Percentiles rank a stretch among this genome's conserved stretches.
Conservation (phyloP, 2,888 invertebrate genomes). For the Axea sp. region DNA sequence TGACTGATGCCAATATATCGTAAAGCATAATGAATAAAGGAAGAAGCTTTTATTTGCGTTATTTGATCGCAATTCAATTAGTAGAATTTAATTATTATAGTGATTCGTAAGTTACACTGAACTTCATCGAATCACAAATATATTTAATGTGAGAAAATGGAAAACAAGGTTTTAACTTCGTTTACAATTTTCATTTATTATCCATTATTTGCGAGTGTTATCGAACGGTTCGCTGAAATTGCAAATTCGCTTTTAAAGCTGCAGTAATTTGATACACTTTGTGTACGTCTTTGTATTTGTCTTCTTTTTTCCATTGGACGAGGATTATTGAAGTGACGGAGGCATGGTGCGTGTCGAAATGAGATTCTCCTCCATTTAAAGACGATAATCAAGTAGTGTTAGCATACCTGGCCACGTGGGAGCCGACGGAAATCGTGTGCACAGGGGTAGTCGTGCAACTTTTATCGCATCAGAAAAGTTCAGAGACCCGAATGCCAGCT, state of each 20-base stretch:
- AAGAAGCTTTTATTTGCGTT: too few species aligned
- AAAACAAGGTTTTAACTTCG: background rate
- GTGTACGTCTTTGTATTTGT: constrained; percentile 27
- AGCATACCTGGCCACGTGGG: constrained; percentile 34
- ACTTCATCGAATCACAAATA: constrained; percentile 15
- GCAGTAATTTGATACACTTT: constrained; percentile 45
- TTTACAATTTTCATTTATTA: constrained; percentile 16
- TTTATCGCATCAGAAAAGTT: constrained; percentile 55
- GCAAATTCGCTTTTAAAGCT: constrained; percentile 38
- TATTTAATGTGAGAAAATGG: constrained; percentile 3
- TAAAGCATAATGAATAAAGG: too few species aligned
- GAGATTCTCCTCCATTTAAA: constrained; percentile 54
- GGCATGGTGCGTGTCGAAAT: constrained; percentile 52
- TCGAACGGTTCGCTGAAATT: constrained; percentile 37
- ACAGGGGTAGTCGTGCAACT: constrained; percentile 43
- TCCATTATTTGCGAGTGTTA: constrained; percentile 18
- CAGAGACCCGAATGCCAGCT: constrained; percentile 42
- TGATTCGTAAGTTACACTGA: constrained; percentile 9
- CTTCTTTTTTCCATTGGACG: background rate
- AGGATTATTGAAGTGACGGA: constrained; percentile 53
- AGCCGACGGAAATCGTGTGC: constrained; percentile 47
- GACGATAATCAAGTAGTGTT: constrained; percentile 52
- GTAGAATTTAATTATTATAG: constrained; percentile 10
- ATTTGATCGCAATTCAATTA: constrained; percentile 31
- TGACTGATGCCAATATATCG: too few species aligned